Base-by-base conservation (phyloP, 2,113 vertebrate genomes). In the Menidia beryllina region DNA sequence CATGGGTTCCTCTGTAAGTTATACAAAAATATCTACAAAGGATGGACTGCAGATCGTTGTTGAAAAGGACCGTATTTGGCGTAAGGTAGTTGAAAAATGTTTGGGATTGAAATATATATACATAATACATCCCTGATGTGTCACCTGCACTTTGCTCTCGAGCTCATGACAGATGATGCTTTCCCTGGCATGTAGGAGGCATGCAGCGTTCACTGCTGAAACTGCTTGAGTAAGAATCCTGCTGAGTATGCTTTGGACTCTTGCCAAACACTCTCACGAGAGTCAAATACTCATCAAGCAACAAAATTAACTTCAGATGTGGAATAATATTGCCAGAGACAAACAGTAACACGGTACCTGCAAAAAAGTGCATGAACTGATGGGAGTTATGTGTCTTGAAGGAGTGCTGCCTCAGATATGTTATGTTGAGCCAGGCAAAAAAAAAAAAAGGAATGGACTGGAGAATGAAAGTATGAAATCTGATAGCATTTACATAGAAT, bases 221-320 rank as follows among this genome's bases (percentile, higher is more conserved):
- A 82, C 71, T 66, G 58, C 60, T 56, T 36, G 67, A 77, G 55
- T 77, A 73, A 74, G 88, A 85, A 75, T 79, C 77, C 48, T 26
- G 71, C 75, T 83, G 69, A 76, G 73, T 43, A 54, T 45, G 57
- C 64, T 47, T n/a, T 85, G 84, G 83, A 70, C 43, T 13, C 8
- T 50, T 69, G 81, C 78, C 83, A 90, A 83, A 86, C 67, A 91
- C 81, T 63, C 83, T 76, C 67, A 80, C 47, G 54, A 54, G 72
- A 65, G 76, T 48, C 55, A 86, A 81, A 66, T 89, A 82, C 81
- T 84, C 60, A 61, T 78, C 63, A 77, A 84, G 81, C 65, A 66
- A 61, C 23, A 62, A 71, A 63, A 83, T 24, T 67, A 82, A 54
- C 51, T 61, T 56, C 24, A 57, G 48, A 50, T 50, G 73, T 68